Conservation (phyloP, 2,113 vertebrate species). For the Pelecanus crispus region DNA sequence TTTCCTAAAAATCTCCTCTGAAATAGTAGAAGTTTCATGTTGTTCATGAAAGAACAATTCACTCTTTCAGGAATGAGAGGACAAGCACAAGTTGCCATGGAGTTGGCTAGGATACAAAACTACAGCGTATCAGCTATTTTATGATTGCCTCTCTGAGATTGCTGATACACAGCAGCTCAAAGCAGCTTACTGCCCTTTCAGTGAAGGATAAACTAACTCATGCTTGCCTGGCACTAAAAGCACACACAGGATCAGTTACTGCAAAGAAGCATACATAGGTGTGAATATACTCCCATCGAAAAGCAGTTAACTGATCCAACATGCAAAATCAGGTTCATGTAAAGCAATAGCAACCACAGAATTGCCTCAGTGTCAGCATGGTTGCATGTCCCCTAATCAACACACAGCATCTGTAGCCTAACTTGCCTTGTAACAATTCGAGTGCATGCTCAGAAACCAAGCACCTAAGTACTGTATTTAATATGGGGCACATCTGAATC, state of each 20-base stretch:
- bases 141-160: not conserved
- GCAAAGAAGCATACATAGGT: not conserved
- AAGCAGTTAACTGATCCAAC: not conserved
- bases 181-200: not conserved
- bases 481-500: not conserved
- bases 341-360: not conserved
- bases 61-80: not conserved
- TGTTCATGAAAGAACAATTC: not conserved
- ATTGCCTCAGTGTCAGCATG: not conserved
- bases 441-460: not conserved
- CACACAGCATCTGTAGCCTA: not conserved
- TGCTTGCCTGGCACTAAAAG: not conserved
- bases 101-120: not conserved
- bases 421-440: not conserved
- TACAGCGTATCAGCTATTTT: not conserved
- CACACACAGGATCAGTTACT: not conserved
- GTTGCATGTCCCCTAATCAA: not conserved
- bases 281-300: not conserved
- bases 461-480: not conserved
- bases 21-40: not conserved
- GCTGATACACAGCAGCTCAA: not conserved
- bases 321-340: not conserved
- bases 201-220: not conserved
- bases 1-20: not conserved
- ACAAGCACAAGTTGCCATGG: not conserved